Conservation (phyloP, 2,113 vertebrate species). For the Solenodon paradoxus region DNA sequence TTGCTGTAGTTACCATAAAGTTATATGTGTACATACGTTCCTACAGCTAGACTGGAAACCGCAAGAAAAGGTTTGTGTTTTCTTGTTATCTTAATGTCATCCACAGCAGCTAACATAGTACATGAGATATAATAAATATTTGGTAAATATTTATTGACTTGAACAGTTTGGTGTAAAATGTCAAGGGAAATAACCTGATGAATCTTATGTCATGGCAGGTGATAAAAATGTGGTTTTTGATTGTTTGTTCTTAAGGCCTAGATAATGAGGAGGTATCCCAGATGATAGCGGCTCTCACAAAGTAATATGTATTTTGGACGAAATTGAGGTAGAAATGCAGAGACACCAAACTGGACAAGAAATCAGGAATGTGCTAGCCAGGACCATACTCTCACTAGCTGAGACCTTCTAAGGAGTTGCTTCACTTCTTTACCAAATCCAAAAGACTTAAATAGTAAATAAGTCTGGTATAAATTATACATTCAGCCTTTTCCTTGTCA, state of each 20-base stretch:
- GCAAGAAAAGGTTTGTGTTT: neutral
- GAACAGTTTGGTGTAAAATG: neutral
- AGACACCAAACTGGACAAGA: no score
- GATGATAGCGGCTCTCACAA: neutral
- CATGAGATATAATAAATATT: neutral
- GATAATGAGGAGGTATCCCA: neutral
- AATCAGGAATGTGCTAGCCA: neutral
- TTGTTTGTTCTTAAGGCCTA: neutral
- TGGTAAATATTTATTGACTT: neutral
- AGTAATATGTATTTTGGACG: neutral
- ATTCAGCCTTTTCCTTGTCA: neutral
- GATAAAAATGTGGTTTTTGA: neutral
- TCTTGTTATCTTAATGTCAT: neutral
- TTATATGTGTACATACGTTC: neutral
- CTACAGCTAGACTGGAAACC: neutral
- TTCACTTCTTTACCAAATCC: neutral
- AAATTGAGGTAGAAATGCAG: neutral
- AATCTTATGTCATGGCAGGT: neutral
- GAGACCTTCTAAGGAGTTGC: neutral
- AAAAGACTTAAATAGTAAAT: neutral
- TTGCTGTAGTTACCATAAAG: neutral
- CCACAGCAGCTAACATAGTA: neutral
- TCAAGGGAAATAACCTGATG: neutral
- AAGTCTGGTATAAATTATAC: neutral
- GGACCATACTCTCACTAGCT: neutral